phyloP scores from a whole-genome alignment of 2,113 vertebrate species.

The Machaerirhynchus nigripectus region DNA sequence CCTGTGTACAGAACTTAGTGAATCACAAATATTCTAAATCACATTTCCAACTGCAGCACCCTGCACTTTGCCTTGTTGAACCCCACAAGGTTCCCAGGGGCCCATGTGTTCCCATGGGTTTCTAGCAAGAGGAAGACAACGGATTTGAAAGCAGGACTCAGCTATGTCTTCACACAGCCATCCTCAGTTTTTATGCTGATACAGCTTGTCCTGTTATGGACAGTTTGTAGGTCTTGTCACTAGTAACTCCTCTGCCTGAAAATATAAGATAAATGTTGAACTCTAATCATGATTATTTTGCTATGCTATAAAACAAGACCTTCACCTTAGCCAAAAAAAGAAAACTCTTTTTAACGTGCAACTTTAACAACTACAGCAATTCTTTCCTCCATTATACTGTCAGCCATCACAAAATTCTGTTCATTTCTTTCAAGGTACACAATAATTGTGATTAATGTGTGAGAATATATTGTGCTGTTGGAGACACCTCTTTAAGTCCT shows the following conservation, averaged over 20 bases:
- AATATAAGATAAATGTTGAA: not conserved
- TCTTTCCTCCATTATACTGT: not conserved
- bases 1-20: not conserved
- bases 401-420: not conserved
- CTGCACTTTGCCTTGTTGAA: not conserved
- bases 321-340: not conserved
- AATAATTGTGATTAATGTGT: not conserved
- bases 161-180: not conserved
- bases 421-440: not conserved
- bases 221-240: not conserved
- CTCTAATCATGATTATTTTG: not conserved
- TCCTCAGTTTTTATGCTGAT: not conserved
- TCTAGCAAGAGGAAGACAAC: not conserved
- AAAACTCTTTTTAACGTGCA: not conserved
- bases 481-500: not conserved
- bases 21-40: not conserved
- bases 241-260: not conserved
- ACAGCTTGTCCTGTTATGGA: not conserved
- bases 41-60: not conserved
- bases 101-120: not conserved
- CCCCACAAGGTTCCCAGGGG: rapidly evolving
- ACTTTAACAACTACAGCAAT: rapidly evolving
- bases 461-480: not conserved
- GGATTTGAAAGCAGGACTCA: not conserved
- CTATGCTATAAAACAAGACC: not conserved